phyloP scores from a whole-genome alignment of 2,888 invertebrate genomes.

The Dryobotodes eremita region DNA sequence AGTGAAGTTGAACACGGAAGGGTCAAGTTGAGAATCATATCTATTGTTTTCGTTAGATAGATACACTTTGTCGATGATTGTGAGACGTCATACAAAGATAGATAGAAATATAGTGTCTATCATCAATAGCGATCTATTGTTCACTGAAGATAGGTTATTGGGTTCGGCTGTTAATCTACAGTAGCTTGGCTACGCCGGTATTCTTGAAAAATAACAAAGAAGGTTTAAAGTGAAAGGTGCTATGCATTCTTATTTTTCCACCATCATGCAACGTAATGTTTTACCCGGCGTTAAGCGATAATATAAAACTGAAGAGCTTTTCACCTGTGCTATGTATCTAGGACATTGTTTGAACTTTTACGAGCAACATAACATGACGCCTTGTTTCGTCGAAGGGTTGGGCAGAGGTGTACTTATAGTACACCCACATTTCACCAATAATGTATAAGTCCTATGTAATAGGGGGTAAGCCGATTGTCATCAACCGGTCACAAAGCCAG shows the following conservation, averaged over 20 bases:
- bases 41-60: too few relatives aligned
- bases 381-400: background rate
- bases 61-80: too few relatives aligned
- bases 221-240: constrained; percentile 1
- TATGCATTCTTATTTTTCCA: constrained; percentile 11
- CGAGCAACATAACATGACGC: background rate
- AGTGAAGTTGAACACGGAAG: too few relatives aligned
- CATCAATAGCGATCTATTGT: too few relatives aligned
- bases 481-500: background rate
- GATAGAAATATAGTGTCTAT: too few relatives aligned
- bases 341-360: constrained; percentile 1
- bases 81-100: too few relatives aligned
- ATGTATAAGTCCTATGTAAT: background rate
- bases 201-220: constrained; percentile 16
- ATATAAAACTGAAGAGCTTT: constrained; percentile 30
- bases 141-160: too few relatives aligned
- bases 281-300: constrained; percentile 9
- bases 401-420: background rate
- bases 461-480: background rate
- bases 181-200: background rate
- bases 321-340: constrained; percentile 14
- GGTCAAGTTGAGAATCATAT: too few relatives aligned
- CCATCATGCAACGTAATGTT: constrained; percentile 32
- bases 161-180: background rate
- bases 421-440: background rate